Evolutionary conservation across 2,113 vertebrate genomes (phyloP), one percentile per base, ranked within the genome.

Genomic region (Hypocryptadius cinnamomeus): DNA sequence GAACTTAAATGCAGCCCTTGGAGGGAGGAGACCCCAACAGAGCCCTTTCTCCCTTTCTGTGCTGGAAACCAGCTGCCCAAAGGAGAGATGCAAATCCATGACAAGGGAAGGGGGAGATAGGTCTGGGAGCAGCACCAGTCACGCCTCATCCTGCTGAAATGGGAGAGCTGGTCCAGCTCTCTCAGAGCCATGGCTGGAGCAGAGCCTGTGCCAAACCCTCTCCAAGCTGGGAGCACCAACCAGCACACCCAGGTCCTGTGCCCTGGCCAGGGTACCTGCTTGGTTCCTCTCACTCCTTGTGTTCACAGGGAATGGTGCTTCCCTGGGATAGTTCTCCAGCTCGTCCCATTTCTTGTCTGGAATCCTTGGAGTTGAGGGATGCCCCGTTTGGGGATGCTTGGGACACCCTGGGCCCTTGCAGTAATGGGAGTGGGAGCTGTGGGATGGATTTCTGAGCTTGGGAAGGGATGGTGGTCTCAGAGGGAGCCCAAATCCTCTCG

Each of bases 1-100:
- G 44, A 18, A 66, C 68, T 77, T 20, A 24, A 59, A 73, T 1
- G 9, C 28, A 81, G 9, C 60, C 61, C n/a, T 53, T 15, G 78
- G 81, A 79, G 81, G 85, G 64, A 83, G 87, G 53, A 89, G 94
- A 87, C 91, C 91, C 60, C 60, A 83, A 42, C 81, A 96, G 93
- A 94, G 89, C 89, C 71, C 39, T 35, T 53, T 78, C 64, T 81
- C 89, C 71, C 42, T 35, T 53, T 78, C 68, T 81, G 84, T 70
- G 91, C 87, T 87, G 82, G 81, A 33, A 89, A 68, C 0, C 2
- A 78, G 78, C 81, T 92, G 92, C 70, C 95, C 89, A 2, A 57
- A 79, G 66, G 56, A 92, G 87, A 82, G 81, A 83, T 68, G 87
- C 54, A 85, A 89, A 95, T 88, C 68, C 64, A 2, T 0, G 3